Base-by-base conservation (phyloP, 2,797 vertebrate genomes). In the Atherinosoma microstoma region DNA sequence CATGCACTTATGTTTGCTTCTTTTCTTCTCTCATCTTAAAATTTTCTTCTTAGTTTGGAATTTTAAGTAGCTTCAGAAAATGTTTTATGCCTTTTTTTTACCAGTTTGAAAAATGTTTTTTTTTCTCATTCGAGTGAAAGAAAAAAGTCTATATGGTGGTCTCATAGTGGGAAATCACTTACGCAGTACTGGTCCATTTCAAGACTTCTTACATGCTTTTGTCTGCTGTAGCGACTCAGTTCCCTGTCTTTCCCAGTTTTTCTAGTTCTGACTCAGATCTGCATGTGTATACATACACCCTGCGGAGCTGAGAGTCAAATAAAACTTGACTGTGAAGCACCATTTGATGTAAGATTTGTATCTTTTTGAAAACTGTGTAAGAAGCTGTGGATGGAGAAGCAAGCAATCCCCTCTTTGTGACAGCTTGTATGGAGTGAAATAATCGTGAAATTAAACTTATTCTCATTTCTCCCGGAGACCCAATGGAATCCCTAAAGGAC, bases 381-480 rank as follows among this genome's bases (percentile, higher is more conserved):
- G 82, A 47, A 81, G 35, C 58, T 59, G 24, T 56, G 40, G 65
- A 64, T 27, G 8, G 20, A 51, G 20, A 12, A 63, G 27, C 24
- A 24, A 4, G 42, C 18, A 15, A 58, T 60, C 30, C 30, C 16
- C 34, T 47, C 61, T 47, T 58, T 70, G 56, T 82, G 66, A 64
- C 61, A 76, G 70, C 65, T 62, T 75, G 67, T 64, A 56, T 57
- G 20, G 29, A 76, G 68, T n/a, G 30, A 70, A 84, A 83, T 67
- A 81, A 72, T 59, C 66, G 49, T 80, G 57, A 84, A 86, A 85
- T 87, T 67, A 83, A 84, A 79, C 67, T 38, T 75, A 82, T 83
- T 69, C 73, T 82, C 62, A 62, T 78, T 82, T 86, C 42, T 32
- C 47, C 53, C 5, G 53, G 59, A 22, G 47, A 64, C 78, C 58